phyloP scores from a whole-genome alignment of 1,140 invertebrate genomes.

The Chymomyza costata region DNA sequence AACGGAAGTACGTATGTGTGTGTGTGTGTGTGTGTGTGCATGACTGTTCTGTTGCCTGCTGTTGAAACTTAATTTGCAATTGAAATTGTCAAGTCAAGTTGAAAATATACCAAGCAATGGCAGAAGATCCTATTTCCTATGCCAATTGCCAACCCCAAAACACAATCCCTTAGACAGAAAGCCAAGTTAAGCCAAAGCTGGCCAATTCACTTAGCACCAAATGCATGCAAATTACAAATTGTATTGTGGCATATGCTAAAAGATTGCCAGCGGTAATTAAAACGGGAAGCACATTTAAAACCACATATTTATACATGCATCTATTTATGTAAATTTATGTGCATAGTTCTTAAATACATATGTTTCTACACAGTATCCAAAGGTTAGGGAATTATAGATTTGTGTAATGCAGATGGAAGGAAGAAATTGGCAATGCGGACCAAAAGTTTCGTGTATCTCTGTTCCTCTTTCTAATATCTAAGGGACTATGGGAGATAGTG shows the following conservation, averaged over 20 bases:
- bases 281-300: slow-evolving; percentile 29
- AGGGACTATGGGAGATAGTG: too few relatives aligned
- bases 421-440: too few relatives aligned
- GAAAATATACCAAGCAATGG: slow-evolving; percentile 15
- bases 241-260: not conserved
- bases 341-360: slow-evolving; percentile 44
- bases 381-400: too few relatives aligned
- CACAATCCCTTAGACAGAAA: too few relatives aligned
- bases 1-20: not conserved
- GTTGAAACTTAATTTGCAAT: slow-evolving; percentile 63
- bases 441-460: slow-evolving; percentile 32
- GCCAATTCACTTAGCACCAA: too few relatives aligned
- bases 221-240: too few relatives aligned
- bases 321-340: slow-evolving; percentile 40
- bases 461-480: too few relatives aligned
- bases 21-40: not conserved
- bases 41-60: not conserved
- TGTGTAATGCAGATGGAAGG: too few relatives aligned
- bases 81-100: slow-evolving; percentile 51
- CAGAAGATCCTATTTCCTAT: too few relatives aligned
- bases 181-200: too few relatives aligned
- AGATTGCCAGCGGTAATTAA: slow-evolving; percentile 34
- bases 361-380: too few relatives aligned
- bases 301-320: slow-evolving; percentile 23
- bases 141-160: too few relatives aligned